A percentile compares a stretch with the other conserved stretches of the same genome.
Conservation (phyloP, 2,797 vertebrate genomes). For the Leptodactylus fallax region DNA sequence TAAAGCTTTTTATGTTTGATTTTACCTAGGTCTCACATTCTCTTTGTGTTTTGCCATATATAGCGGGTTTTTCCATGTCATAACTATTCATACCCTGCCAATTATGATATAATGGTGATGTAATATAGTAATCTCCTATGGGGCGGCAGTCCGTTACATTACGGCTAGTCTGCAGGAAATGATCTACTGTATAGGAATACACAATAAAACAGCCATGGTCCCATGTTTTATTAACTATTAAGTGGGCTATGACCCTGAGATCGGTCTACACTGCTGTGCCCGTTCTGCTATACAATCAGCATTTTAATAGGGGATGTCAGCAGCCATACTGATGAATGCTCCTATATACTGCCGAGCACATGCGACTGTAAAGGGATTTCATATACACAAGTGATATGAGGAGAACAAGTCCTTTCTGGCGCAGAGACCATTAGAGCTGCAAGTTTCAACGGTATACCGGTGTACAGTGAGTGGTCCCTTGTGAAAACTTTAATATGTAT, state of each 20-base stretch:
- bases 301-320: constrained; percentile 13
- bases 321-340: background rate
- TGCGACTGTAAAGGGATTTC: background rate
- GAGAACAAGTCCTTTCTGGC: background rate
- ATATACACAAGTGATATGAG: background rate
- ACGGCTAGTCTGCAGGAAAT: background rate
- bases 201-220: background rate
- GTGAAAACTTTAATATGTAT: no score
- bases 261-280: background rate
- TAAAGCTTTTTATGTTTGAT: no score
- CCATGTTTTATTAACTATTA: constrained; percentile 48
- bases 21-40: no score
- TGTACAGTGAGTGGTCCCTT: no score
- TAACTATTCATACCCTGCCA: no score
- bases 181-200: background rate
- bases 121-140: background rate
- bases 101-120: background rate
- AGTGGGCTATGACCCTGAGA: constrained; percentile 36
- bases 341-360: background rate
- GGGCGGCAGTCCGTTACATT: background rate
- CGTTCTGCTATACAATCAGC: background rate
- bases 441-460: no score
- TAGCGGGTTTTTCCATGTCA: no score
- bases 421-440: no score
- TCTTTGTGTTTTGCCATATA: no score